phyloP scores from a whole-genome alignment of 2,888 invertebrate genomes.

The Callinectes sapidus region DNA sequence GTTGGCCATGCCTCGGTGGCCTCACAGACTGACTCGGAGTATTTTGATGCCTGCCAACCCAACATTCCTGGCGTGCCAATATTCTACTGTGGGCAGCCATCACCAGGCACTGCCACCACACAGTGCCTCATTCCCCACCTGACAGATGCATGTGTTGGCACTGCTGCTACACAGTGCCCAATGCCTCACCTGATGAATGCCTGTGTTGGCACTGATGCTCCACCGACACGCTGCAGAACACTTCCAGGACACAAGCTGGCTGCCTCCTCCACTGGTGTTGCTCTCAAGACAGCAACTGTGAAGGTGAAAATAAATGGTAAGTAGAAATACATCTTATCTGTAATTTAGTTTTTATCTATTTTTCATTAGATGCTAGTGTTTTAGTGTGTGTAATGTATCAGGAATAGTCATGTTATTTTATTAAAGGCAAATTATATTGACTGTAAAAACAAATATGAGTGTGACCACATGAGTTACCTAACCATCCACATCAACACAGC shows the following conservation, averaged over 20 bases:
- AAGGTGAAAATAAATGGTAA: slow-evolving; percentile 16
- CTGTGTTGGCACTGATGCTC: slow-evolving; percentile 35
- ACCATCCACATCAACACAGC: too few relatives aligned
- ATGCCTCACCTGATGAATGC: slow-evolving; percentile 43
- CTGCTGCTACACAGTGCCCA: slow-evolving; percentile 46
- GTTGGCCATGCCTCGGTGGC: slow-evolving; percentile 15
- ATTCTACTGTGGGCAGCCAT: slow-evolving; percentile 47
- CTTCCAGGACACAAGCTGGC: neutral
- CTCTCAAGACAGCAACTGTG: neutral
- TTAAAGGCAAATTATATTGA: too few relatives aligned
- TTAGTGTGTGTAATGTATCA: too few relatives aligned
- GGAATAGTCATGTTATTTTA: too few relatives aligned
- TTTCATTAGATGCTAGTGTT: too few relatives aligned
- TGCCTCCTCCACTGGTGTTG: neutral
- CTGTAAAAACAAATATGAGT: too few relatives aligned
- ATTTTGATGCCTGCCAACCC: neutral
- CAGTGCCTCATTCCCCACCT: slow-evolving; percentile 54
- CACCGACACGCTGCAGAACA: neutral
- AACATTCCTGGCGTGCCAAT: slow-evolving; percentile 44
- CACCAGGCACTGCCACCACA: slow-evolving; percentile 38
- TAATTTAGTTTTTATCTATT: neutral
- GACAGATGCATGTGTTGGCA: slow-evolving; percentile 36
- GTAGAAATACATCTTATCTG: neutral
- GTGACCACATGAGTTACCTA: too few relatives aligned
- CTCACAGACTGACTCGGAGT: slow-evolving; percentile 47